Evolutionary conservation across 1,140 invertebrate genomes (phyloP).

Genomic region (Sitophilus oryzae): DNA sequence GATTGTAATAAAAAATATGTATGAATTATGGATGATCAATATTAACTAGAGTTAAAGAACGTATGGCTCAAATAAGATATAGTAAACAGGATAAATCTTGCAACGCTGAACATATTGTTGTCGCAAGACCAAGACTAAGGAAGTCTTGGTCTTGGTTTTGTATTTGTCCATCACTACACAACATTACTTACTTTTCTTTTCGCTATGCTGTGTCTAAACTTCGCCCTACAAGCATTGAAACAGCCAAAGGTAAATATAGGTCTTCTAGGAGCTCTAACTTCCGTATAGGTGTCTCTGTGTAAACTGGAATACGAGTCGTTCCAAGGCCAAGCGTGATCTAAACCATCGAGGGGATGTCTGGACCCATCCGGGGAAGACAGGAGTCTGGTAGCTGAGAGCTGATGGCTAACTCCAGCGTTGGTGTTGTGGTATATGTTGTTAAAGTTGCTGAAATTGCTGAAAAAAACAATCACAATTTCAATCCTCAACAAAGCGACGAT

Average conservation of each 20-base stretch:
- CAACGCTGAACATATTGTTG: too few relatives aligned
- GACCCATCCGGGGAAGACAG: conserved; percentile 74
- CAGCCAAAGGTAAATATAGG: conserved; percentile 55
- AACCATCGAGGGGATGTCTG: conserved; percentile 61
- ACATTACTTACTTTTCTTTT: conserved; percentile 69
- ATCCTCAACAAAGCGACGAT: too few relatives aligned
- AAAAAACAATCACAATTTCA: too few relatives aligned
- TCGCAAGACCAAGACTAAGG: too few relatives aligned
- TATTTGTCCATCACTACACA: too few relatives aligned
- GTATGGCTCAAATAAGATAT: too few relatives aligned
- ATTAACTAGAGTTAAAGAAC: too few relatives aligned
- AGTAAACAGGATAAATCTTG: too few relatives aligned
- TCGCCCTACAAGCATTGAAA: conserved; percentile 62
- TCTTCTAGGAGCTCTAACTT: conserved; percentile 41
- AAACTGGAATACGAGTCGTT: conserved; percentile 41
- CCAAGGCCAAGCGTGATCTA: conserved; percentile 37
- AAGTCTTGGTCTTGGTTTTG: too few relatives aligned
- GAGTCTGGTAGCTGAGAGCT: conserved; percentile 70
- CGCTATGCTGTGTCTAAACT: conserved; percentile 71
- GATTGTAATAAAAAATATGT: too few relatives aligned
- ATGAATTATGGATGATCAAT: too few relatives aligned
- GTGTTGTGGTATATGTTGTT: conserved; percentile 19
- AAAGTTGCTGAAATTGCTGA: conserved; percentile 28
- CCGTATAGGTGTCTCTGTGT: conserved; percentile 43
- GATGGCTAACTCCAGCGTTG: conserved; percentile 48